Base-by-base conservation (phyloP, 1,140 invertebrate species). In the Chionoecetes opilio region DNA sequence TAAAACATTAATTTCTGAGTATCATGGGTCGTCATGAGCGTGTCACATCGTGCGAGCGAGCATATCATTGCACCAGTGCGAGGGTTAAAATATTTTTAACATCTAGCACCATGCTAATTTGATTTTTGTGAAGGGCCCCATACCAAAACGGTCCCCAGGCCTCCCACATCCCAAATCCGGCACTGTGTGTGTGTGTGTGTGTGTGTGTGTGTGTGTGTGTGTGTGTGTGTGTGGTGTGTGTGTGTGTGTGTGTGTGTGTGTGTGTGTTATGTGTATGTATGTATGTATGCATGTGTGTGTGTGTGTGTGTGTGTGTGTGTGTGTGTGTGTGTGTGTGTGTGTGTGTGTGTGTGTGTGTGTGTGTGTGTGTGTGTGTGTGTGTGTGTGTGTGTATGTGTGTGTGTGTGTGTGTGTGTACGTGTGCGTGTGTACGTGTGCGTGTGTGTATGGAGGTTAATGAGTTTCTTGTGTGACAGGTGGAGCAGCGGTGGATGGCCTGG, bases 401-500 rank as follows among this genome's bases (percentile, higher is more conserved):
- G 37, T 87, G 37, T 87, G 37, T 87, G 37, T 87, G 37, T 87
- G 37, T 87, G 35, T 86, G 35, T 86, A 32, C 21, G 86, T 88
- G 11, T 37, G 86, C 37, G 86, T 88, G 86, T 88, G 34, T 88
- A 34, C 37, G 86, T 37, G 86, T 37, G 87, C 41, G 38, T 11
- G 87, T 89, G 35, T 46, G 38, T 63, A 26, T 91, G 46, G 53
- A 14, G 31, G 21, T 34, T 8, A 46, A 26, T n/a, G 38, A 0
- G n/a, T 41, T 41, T 38, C 2, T 90, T 29, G 2, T 90, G 17
- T 38, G 11, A 31, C 38, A 94, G 93, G 53, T 88, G 86, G 93
- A 53, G 0, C 82, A 38, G 21, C 21, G n/a, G 53, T 94, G 93
- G 93, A 46, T 75, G 41, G 86, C 75, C 41, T 94, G 87, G 86